Evolutionary conservation across 1,140 invertebrate genomes (phyloP).

Genomic region (Belonocnema kinseyi): DNA sequence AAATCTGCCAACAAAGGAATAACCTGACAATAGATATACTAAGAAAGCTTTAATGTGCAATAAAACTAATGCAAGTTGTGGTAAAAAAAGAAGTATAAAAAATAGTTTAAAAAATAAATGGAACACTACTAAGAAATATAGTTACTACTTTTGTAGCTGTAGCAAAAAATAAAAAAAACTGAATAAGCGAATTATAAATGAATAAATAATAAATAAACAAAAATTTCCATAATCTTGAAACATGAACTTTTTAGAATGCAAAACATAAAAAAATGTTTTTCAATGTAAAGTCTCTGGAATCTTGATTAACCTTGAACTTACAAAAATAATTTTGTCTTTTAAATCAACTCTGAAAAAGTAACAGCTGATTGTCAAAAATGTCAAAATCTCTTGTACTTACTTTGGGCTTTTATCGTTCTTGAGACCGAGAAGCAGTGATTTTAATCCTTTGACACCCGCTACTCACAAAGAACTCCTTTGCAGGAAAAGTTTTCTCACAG

Average conservation of each 20-base stretch:
- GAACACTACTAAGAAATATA: too few relatives aligned
- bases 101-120: too few relatives aligned
- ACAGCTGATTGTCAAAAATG: slow-evolving; percentile 23
- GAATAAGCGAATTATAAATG: too few relatives aligned
- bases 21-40: too few relatives aligned
- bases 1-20: too few relatives aligned
- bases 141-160: too few relatives aligned
- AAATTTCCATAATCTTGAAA: too few relatives aligned
- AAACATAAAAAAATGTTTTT: not conserved
- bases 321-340: not conserved
- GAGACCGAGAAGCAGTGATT: slow-evolving; percentile 3
- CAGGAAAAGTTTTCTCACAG: slow-evolving; percentile 2
- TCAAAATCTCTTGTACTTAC: slow-evolving; percentile 15
- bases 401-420: not conserved
- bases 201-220: too few relatives aligned
- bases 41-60: too few relatives aligned
- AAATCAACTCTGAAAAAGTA: not conserved
- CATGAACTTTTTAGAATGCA: not conserved
- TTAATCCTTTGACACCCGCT: not conserved
- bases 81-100: too few relatives aligned
- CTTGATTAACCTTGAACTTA: not conserved
- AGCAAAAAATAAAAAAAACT: too few relatives aligned
- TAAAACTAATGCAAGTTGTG: too few relatives aligned
- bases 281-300: not conserved
- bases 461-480: slow-evolving; percentile 15